These are phyloP conservation scores for Wiebesia pumilae DNA, from an alignment of 1,140 invertebrate species.

Conservation along the genomic window DNA sequence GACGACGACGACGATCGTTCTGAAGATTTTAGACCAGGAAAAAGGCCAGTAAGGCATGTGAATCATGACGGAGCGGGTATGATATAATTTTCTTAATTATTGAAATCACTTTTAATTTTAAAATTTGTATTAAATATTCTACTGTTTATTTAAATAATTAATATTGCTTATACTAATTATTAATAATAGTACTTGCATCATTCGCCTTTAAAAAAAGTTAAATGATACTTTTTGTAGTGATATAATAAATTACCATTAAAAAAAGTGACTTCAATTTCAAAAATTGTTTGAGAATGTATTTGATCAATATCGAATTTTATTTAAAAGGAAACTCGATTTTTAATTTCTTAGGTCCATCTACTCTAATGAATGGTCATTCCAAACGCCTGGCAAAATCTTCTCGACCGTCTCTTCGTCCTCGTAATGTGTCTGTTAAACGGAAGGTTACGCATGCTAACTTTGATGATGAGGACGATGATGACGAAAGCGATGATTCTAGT, in stretches of 20 bases:
- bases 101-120: not conserved
- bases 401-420: constrained; percentile 61
- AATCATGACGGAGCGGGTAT: constrained; percentile 60
- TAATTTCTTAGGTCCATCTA: constrained; percentile 64
- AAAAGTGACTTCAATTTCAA: too few relatives aligned
- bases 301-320: not conserved
- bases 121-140: not conserved
- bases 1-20: constrained; percentile 56
- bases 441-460: constrained; percentile 49
- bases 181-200: too few relatives aligned
- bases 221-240: too few relatives aligned
- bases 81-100: not conserved
- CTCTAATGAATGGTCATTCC: constrained; percentile 67
- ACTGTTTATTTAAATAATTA: too few relatives aligned
- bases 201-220: too few relatives aligned
- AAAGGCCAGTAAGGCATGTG: constrained; percentile 49
- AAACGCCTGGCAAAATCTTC: constrained; percentile 60
- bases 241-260: too few relatives aligned
- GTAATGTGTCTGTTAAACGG: constrained; percentile 56
- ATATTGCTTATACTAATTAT: too few relatives aligned
- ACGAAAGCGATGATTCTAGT: constrained; percentile 46
- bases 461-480: constrained; percentile 55
- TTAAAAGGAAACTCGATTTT: not conserved
- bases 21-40: constrained; percentile 43
- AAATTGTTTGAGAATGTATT: too few relatives aligned